Percentiles rank a stretch among this genome's conserved stretches.
These are phyloP conservation scores for Parapristionchus giblindavisi DNA, from an alignment of 2,888 invertebrate genomes.

Conservation along the genomic window DNA sequence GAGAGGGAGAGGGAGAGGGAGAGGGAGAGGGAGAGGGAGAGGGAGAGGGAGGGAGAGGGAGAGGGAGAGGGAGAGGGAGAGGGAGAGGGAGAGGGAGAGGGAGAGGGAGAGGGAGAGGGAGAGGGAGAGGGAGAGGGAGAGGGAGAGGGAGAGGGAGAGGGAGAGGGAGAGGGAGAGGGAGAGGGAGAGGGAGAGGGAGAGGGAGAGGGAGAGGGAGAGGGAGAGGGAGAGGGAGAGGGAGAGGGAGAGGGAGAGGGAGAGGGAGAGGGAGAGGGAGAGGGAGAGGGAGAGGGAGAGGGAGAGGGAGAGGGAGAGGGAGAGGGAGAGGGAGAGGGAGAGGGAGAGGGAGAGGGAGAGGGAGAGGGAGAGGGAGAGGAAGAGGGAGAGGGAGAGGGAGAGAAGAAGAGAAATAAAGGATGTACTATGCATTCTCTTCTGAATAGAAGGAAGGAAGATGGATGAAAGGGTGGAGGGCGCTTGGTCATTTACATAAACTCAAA, in stretches of 20 bases:
- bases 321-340: background rate
- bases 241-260: background rate
- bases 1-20: background rate
- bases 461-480: no score
- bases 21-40: background rate
- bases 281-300: background rate
- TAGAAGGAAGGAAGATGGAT: no score
- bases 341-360: background rate
- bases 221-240: background rate
- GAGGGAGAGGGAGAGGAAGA: background rate
- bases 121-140: background rate
- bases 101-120: background rate
- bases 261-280: background rate
- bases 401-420: background rate
- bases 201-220: background rate
- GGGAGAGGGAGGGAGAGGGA: background rate
- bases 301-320: background rate
- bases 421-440: no score
- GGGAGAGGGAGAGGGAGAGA: background rate
- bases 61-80: constrained; percentile 16
- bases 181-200: background rate
- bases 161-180: background rate
- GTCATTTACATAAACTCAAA: no score
- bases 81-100: constrained; percentile 27
- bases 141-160: background rate